A percentile compares a stretch with the other conserved stretches of the same genome.
phyloP scores from a whole-genome alignment of 2,113 vertebrate species.

The Mastomys coucha region DNA sequence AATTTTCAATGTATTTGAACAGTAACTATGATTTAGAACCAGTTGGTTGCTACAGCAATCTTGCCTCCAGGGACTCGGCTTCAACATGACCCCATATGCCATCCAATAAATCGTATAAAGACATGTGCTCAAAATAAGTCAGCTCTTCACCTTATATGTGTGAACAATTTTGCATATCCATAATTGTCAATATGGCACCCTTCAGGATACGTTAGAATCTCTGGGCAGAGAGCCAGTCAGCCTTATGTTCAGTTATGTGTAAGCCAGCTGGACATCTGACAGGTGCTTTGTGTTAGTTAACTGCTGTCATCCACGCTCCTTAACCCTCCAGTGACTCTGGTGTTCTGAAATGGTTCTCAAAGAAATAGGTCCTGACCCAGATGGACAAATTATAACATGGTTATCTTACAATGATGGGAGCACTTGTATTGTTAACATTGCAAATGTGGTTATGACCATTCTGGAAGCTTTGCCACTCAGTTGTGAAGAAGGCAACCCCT shows the following conservation, averaged over 20 bases:
- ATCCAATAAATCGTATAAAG: slow-evolving; percentile 65
- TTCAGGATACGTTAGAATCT: slow-evolving; percentile 68
- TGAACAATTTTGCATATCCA: slow-evolving; percentile 75
- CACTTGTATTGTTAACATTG: not conserved
- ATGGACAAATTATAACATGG: not conserved
- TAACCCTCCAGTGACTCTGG: slow-evolving; percentile 62
- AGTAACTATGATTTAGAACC: slow-evolving; percentile 45
- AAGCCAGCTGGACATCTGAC: slow-evolving; percentile 76
- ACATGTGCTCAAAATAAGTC: slow-evolving; percentile 68
- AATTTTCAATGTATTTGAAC: slow-evolving; percentile 61
- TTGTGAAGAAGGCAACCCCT: not conserved
- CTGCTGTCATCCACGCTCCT: slow-evolving; percentile 42
- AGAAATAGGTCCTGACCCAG: slow-evolving; percentile 16
- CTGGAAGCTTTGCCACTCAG: not conserved
- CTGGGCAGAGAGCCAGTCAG: slow-evolving; percentile 73
- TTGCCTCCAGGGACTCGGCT: slow-evolving; percentile 33
- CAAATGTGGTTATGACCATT: not conserved
- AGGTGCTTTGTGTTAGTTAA: slow-evolving; percentile 64
- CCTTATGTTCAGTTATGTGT: slow-evolving; percentile 68
- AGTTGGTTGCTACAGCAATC: slow-evolving; percentile 34
- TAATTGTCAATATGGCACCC: slow-evolving; percentile 79
- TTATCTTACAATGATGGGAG: not conserved
- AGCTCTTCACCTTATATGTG: slow-evolving; percentile 76
- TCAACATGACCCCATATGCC: slow-evolving; percentile 74
- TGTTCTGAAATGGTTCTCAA: slow-evolving; percentile 17